Base-by-base conservation (phyloP, 2,797 vertebrate species). In the Pteronotus mesoamericanus region DNA sequence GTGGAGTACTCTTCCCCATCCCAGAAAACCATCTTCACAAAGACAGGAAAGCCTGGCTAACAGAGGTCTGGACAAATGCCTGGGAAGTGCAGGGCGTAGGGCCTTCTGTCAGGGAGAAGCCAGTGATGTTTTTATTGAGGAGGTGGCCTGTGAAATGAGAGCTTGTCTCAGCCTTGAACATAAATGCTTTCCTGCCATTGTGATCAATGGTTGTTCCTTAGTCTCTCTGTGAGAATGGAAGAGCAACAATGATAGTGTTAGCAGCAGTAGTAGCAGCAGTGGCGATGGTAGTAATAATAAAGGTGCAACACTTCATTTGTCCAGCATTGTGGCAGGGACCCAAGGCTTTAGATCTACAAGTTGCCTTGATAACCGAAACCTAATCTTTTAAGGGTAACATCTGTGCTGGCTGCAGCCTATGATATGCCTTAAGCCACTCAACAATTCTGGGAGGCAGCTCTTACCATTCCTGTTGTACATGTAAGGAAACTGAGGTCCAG, bases 191-290 rank as follows among this genome's bases (percentile, higher is more conserved):
- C 44, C 57, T 34, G 42, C 44, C 11, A 1, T 4, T 5, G 1
- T 19, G 46, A 46, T 26, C 12, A 24, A 1, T 11, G 39, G 26
- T 26, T 69, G 39, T 22, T n/a, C 12, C 48, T 51, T 14, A 10
- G 32, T 44, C 34, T 90, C 34, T 64, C 59, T 2, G 0, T 32
- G 74, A n/a, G 22, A 26, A 11, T 2, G 15, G 29, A 77, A 22
- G 12, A 37, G 24, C 21, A 42, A 4, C 5, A 32, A 29, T 1
- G 15, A 78, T 0, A 14, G 29, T 0, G 4, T 5, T 6, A 11
- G 7, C 42, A 7, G 53, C 0, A 19, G 42, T 0, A 34, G 29
- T 1, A 29, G 37, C 18, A 26, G 14, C 42, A 37, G 34, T 19
- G 51, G 82, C 11, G 0, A 53, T 5, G 6, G 8, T 2, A 2